phyloP scores from a whole-genome alignment of 2,113 vertebrate species.

The Silurus asotus region DNA sequence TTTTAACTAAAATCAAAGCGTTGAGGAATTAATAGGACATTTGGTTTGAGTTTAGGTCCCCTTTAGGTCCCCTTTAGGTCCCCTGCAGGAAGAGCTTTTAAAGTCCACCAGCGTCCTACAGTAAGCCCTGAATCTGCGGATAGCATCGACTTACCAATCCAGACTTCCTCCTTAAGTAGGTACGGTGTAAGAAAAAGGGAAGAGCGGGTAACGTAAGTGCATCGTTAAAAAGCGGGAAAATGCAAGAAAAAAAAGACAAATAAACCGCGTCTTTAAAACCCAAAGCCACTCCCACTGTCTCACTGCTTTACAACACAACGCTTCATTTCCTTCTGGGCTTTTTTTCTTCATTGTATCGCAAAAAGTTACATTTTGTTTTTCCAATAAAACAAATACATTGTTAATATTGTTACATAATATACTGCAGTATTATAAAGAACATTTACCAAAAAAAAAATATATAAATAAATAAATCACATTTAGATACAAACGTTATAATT shows the following conservation, averaged over 20 bases:
- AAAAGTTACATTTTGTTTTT: background rate
- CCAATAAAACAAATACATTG: background rate
- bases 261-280: conserved; percentile 84
- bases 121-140: conserved; percentile 95
- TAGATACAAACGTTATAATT: background rate
- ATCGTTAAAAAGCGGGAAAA: conserved; percentile 98
- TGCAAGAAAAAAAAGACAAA: conserved; percentile 92
- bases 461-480: background rate
- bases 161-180: conserved; percentile 99
- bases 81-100: conserved; percentile 70
- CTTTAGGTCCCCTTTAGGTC: conserved; percentile 58
- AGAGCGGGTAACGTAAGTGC: conserved; percentile 99
- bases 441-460: background rate
- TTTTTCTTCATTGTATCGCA: background rate
- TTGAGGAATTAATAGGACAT: conserved; percentile 81
- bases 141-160: conserved; percentile 99
- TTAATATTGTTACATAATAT: background rate
- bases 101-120: conserved; percentile 87
- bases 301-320: conserved; percentile 40
- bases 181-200: conserved; percentile 99
- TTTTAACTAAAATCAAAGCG: conserved; percentile 76
- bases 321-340: conserved; percentile 5
- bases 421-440: background rate
- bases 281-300: conserved; percentile 61
- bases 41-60: conserved; percentile 64